Conservation (phyloP, 2,888 invertebrate species). For the Trichopoda pennipes region DNA sequence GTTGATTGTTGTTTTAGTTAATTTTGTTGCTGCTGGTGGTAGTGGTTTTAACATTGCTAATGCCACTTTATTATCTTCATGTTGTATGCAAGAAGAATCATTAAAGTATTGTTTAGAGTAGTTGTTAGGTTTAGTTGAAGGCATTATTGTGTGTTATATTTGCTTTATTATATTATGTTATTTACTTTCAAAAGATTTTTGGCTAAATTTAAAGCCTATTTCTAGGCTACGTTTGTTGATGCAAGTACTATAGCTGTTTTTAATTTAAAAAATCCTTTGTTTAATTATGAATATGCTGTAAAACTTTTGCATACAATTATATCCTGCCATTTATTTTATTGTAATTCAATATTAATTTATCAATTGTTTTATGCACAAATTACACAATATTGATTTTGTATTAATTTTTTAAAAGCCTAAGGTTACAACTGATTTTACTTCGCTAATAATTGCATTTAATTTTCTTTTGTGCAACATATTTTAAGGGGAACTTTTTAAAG, state of each 20-base stretch:
- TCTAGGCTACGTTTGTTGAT: not conserved
- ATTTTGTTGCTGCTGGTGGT: slow-evolving; percentile 57
- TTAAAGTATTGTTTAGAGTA: slow-evolving; percentile 60
- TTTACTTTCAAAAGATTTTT: not conserved
- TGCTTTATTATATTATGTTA: not conserved
- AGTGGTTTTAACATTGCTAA: slow-evolving; percentile 53
- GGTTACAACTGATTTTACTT: not conserved
- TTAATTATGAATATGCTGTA: slow-evolving; percentile 1
- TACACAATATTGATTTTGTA: not conserved
- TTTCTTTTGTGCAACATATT: slow-evolving; percentile 27
- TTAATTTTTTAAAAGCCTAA: not conserved
- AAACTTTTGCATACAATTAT: not conserved
- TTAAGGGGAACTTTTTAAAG: slow-evolving; percentile 16
- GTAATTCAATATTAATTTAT: not conserved
- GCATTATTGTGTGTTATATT: slow-evolving; percentile 57
- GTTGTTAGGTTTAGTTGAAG: slow-evolving; percentile 60
- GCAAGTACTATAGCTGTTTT: not conserved
- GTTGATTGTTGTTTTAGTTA: slow-evolving; percentile 53
- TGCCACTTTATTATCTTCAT: slow-evolving; percentile 41
- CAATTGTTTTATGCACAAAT: slow-evolving; percentile 1
- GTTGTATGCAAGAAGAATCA: slow-evolving; percentile 51
- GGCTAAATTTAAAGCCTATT: not conserved
- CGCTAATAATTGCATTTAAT: not conserved
- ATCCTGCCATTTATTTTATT: not conserved
- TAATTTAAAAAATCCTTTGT: not conserved